Conservation (phyloP, 2,888 invertebrate species). For the Spatulosminthurus flaviceps region DNA sequence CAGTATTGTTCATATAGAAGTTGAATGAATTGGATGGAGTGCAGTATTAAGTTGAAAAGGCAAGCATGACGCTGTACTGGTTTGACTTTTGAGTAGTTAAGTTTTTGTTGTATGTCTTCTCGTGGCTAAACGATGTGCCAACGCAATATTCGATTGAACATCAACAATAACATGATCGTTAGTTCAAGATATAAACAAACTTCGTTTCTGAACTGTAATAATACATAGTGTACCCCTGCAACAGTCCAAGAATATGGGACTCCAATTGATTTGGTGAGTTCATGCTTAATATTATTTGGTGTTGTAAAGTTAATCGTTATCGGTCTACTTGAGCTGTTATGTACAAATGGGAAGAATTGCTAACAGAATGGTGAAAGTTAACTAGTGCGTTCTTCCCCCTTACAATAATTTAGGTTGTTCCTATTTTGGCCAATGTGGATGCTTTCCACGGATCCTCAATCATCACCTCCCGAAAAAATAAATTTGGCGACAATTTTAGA, state of each 20-base stretch:
- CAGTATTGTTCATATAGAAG: not conserved
- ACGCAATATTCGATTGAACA: not conserved
- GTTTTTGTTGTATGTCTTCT: not conserved
- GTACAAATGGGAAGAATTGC: no score
- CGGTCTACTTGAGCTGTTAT: no score
- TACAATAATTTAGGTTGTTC: constrained; percentile 8
- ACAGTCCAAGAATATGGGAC: constrained; percentile 22
- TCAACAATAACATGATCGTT: not conserved
- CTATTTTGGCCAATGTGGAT: constrained; percentile 30
- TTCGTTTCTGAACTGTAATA: not conserved
- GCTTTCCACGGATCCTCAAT: constrained; percentile 21
- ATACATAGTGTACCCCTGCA: not conserved
- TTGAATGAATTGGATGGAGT: not conserved
- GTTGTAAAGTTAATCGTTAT: no score
- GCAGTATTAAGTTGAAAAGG: not conserved
- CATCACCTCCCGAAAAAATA: not conserved
- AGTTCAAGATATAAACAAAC: constrained; percentile 11
- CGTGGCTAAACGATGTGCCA: not conserved
- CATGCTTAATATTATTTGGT: not conserved
- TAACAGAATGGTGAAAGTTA: no score
- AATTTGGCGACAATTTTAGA: not conserved
- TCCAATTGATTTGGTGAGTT: constrained; percentile 16
- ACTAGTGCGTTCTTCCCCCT: no score
- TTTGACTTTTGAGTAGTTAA: not conserved
- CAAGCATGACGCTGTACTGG: not conserved